Evolutionary conservation across 2,888 invertebrate genomes (phyloP).

Genomic region (Dynastes tityus): DNA sequence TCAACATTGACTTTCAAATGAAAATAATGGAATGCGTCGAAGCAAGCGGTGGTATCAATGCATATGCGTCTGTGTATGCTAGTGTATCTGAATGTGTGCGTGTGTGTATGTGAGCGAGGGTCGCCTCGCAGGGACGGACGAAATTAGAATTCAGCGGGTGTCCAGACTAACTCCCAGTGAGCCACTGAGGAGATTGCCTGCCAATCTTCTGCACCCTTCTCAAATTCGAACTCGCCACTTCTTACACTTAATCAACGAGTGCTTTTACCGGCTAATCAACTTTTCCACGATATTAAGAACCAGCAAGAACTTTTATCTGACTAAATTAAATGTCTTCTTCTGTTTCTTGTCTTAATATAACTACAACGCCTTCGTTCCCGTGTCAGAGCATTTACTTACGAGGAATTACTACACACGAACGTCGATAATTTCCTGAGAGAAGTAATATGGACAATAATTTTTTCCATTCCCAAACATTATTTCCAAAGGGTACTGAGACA

Average conservation of each 20-base stretch:
- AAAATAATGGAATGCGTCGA: slow-evolving; percentile 48
- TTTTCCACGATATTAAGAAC: slow-evolving; percentile 52
- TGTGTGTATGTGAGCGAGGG: slow-evolving; percentile 21
- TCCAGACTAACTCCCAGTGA: slow-evolving; percentile 68
- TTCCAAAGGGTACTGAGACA: too few species aligned
- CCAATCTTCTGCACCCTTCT: slow-evolving; percentile 69
- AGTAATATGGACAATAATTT: too few species aligned
- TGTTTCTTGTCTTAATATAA: not conserved
- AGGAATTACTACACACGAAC: too few species aligned
- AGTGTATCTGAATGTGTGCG: not conserved
- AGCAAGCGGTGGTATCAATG: slow-evolving; percentile 8
- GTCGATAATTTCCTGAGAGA: too few species aligned
- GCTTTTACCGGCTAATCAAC: slow-evolving; percentile 57
- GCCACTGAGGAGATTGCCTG: slow-evolving; percentile 70
- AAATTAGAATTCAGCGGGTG: slow-evolving; percentile 70
- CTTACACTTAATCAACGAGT: slow-evolving; percentile 66
- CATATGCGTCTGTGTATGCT: not conserved
- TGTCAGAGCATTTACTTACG: too few species aligned
- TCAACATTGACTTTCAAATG: slow-evolving; percentile 41
- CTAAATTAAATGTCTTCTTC: slow-evolving; percentile 44
- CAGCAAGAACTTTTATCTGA: slow-evolving; percentile 37
- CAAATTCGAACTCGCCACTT: slow-evolving; percentile 62
- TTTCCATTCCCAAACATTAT: too few species aligned
- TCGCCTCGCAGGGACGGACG: slow-evolving; percentile 50
- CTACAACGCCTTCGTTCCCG: too few species aligned